phyloP scores from a whole-genome alignment of 2,888 invertebrate genomes.

The Nephrotoma flavescens region DNA sequence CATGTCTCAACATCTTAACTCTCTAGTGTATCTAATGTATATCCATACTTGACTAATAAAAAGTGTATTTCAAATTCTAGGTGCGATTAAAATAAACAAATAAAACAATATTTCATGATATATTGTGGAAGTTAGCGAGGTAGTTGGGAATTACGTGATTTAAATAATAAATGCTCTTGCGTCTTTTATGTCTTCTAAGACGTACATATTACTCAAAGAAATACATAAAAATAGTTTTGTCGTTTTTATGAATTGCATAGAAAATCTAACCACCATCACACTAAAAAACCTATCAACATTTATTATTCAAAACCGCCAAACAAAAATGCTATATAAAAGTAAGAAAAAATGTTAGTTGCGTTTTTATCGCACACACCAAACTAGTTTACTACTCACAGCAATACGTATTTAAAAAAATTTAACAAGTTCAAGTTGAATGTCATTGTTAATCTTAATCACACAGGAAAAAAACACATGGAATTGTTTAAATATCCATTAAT shows the following conservation, averaged over 20 bases:
- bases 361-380: not conserved
- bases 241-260: not conserved
- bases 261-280: not conserved
- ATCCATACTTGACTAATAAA: not conserved
- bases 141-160: not conserved
- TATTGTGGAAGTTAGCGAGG: not conserved
- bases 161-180: not conserved
- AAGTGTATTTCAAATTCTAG: not conserved
- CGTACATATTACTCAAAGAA: not conserved
- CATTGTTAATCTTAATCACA: not conserved
- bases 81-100: not conserved
- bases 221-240: not conserved
- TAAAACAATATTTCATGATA: not conserved
- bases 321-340: not conserved
- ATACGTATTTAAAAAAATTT: not conserved
- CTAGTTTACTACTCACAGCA: not conserved
- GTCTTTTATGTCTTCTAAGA: not conserved
- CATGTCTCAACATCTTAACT: not conserved
- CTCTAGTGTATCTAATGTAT: not conserved
- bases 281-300: not conserved
- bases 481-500: not conserved
- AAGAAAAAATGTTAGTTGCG: not conserved
- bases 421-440: not conserved
- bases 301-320: not conserved
- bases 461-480: not conserved